phyloP scores from a whole-genome alignment of 2,113 vertebrate genomes.

The Amphiprion ocellaris region DNA sequence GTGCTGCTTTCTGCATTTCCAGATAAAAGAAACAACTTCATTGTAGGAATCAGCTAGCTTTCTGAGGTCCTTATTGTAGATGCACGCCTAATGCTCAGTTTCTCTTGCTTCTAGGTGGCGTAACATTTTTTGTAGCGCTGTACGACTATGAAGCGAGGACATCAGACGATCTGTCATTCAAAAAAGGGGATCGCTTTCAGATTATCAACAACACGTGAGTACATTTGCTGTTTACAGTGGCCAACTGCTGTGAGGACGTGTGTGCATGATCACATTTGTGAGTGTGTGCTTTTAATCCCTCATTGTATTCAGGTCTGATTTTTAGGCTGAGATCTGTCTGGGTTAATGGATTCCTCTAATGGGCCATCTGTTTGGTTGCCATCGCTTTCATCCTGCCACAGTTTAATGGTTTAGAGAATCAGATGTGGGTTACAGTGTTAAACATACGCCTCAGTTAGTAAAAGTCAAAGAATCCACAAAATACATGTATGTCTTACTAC shows the following conservation, averaged over 20 bases:
- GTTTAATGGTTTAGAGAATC: neutral
- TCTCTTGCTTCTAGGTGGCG: conserved; percentile 87
- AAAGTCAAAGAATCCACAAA: too few species aligned
- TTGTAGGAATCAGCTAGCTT: neutral
- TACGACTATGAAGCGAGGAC: conserved; percentile 99
- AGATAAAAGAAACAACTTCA: neutral
- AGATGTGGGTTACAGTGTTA: neutral
- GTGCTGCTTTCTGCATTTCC: neutral
- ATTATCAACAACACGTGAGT: conserved; percentile 99
- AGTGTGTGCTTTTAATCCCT: conserved; percentile 61
- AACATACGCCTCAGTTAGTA: neutral
- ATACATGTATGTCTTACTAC: too few species aligned
- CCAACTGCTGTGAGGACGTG: conserved; percentile 10
- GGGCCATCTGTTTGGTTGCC: conserved; percentile 73
- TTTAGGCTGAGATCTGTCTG: conserved; percentile 66
- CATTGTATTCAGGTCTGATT: conserved; percentile 66
- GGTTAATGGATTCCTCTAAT: conserved; percentile 76
- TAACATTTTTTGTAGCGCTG: conserved; percentile 98
- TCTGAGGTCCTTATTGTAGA: too few species aligned
- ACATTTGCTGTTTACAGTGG: conserved; percentile 6
- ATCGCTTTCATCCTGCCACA: conserved; percentile 13
- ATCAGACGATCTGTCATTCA: conserved; percentile 97
- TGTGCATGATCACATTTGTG: neutral
- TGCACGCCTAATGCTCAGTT: neutral
- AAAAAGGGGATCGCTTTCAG: conserved; percentile 98